Percentiles rank a stretch among this genome's conserved stretches.
These are phyloP conservation scores for Hylia prasina DNA, from an alignment of 2,113 vertebrate genomes.

Conservation along the genomic window DNA sequence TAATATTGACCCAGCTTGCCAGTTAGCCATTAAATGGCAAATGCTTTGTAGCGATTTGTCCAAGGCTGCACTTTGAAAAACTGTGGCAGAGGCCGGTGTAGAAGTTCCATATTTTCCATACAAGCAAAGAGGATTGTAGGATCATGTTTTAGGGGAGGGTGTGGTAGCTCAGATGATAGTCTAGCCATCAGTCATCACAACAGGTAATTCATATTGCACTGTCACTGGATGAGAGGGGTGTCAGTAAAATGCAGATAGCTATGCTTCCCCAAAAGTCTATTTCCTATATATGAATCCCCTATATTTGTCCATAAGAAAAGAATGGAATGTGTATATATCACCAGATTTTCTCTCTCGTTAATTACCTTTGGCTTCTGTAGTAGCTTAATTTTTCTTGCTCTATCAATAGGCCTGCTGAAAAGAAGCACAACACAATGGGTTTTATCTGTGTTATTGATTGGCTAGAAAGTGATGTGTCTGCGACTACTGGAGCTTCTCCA, in stretches of 20 bases:
- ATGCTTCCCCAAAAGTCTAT: not conserved
- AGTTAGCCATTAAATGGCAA: not conserved
- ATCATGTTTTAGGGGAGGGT: not conserved
- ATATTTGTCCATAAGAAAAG: conserved; percentile 13
- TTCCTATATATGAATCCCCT: not conserved
- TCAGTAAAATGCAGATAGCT: not conserved
- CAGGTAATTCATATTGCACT: not conserved
- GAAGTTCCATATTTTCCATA: not conserved
- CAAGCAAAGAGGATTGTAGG: not conserved
- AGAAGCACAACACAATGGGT: conserved; percentile 32
- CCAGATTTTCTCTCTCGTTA: conserved; percentile 11
- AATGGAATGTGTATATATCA: not conserved
- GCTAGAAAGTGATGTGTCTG: conserved; percentile 24
- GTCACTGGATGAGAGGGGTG: not conserved
- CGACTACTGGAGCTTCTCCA: conserved; percentile 37
- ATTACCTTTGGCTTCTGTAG: conserved; percentile 46
- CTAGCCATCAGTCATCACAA: not conserved
- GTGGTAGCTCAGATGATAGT: not conserved
- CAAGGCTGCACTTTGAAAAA: not conserved
- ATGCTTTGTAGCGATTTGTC: not conserved
- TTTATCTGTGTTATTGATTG: conserved; percentile 65
- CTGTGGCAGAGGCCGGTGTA: not conserved
- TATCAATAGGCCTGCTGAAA: conserved; percentile 42
- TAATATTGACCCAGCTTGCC: not conserved
- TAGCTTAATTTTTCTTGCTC: conserved; percentile 33